These are phyloP conservation scores for Tetramorium parvispinum DNA, from an alignment of 1,140 invertebrate genomes.

Conservation along the genomic window DNA sequence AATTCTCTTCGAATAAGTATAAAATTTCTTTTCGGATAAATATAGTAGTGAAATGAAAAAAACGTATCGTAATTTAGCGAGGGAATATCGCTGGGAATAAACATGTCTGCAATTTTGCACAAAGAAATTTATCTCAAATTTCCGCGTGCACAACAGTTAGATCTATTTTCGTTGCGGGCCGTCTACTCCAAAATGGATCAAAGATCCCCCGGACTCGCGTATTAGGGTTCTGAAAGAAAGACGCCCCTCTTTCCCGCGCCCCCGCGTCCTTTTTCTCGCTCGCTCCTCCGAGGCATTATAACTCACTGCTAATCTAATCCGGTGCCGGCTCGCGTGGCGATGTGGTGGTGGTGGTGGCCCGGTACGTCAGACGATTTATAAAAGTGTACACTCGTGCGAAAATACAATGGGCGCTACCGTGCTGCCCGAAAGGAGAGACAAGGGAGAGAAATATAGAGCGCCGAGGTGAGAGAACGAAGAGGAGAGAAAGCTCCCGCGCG, in stretches of 20 bases:
- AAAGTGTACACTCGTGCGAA: slow-evolving; percentile 70
- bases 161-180: slow-evolving; percentile 45
- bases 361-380: slow-evolving; percentile 72
- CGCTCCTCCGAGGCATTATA: slow-evolving; percentile 60
- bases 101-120: not conserved
- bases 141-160: slow-evolving; percentile 14
- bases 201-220: slow-evolving; percentile 38
- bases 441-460: slow-evolving; percentile 58
- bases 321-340: slow-evolving; percentile 40
- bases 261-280: slow-evolving; percentile 39
- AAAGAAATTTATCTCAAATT: slow-evolving; percentile 14
- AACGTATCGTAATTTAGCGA: not conserved
- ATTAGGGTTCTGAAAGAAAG: slow-evolving; percentile 56
- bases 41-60: not conserved
- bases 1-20: not conserved
- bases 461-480: slow-evolving; percentile 52
- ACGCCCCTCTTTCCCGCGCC: too few species aligned
- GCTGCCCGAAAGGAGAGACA: slow-evolving; percentile 47
- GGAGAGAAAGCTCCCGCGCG: slow-evolving; percentile 34
- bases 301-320: slow-evolving; percentile 78
- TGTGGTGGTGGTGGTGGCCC: slow-evolving; percentile 36
- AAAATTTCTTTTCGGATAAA: not conserved
- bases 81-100: slow-evolving; percentile 5
- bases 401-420: slow-evolving; percentile 68
- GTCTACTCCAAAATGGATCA: slow-evolving; percentile 42